Conservation (phyloP, 1,140 invertebrate genomes). For the Aphelenchoides avenae region DNA sequence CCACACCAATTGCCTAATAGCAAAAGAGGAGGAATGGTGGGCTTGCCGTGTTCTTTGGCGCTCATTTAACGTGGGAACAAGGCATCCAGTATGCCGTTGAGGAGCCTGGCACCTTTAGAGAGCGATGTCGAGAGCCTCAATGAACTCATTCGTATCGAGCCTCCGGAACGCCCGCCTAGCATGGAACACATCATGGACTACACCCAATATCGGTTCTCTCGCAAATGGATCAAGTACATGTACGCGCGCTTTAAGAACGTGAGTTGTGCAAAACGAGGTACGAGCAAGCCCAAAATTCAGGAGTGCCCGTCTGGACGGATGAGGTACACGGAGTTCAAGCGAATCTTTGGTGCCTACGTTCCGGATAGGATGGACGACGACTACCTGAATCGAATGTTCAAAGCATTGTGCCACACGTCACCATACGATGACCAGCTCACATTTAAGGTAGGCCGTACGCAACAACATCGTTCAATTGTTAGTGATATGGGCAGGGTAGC, state of each 20-base stretch:
- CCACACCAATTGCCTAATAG: too few species aligned
- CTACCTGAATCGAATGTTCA: conserved; percentile 50
- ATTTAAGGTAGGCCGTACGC: conserved; percentile 41
- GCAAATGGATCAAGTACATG: conserved; percentile 53
- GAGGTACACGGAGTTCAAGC: conserved; percentile 49
- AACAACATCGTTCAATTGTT: conserved; percentile 4
- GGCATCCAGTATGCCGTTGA: too few species aligned
- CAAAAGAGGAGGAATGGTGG: too few species aligned
- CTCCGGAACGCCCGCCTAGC: conserved; percentile 45
- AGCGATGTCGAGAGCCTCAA: conserved; percentile 32
- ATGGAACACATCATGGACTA: conserved; percentile 30
- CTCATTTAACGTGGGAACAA: too few species aligned
- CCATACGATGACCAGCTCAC: conserved; percentile 45
- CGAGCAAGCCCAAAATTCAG: conserved; percentile 22
- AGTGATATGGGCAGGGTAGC: conserved; percentile 10
- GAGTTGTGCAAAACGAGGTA: conserved; percentile 22
- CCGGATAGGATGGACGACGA: conserved; percentile 45
- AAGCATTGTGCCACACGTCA: conserved; percentile 40
- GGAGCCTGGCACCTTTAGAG: conserved; percentile 42
- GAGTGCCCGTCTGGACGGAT: conserved; percentile 54
- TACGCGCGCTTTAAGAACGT: conserved; percentile 54
- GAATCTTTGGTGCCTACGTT: conserved; percentile 43
- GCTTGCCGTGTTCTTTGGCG: too few species aligned
- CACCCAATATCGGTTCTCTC: conserved; percentile 42
- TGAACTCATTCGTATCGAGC: conserved; percentile 44